These are phyloP conservation scores for Cossypha heuglini DNA, from an alignment of 2,797 vertebrate genomes.

Conservation along the genomic window DNA sequence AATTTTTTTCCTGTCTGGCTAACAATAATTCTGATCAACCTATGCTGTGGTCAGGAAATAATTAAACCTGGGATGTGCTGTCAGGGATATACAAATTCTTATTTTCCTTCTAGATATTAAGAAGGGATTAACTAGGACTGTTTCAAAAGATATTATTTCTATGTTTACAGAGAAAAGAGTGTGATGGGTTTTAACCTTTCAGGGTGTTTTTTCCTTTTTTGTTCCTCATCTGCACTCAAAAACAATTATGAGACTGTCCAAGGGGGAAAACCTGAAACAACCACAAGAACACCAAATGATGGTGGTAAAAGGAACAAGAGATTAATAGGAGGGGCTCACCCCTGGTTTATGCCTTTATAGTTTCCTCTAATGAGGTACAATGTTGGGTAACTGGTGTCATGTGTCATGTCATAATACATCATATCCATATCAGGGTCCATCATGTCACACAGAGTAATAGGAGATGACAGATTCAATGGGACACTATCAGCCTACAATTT, in stretches of 20 bases:
- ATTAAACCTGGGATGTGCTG: constrained; percentile 43
- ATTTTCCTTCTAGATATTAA: constrained; percentile 38
- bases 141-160: constrained; percentile 53
- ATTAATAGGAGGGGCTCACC: constrained; percentile 1
- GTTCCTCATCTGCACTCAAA: not conserved
- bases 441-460: constrained; percentile 51
- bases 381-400: constrained; percentile 67
- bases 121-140: constrained; percentile 34
- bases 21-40: constrained; percentile 41
- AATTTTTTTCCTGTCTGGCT: not conserved
- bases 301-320: constrained; percentile 33
- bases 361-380: constrained; percentile 64
- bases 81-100: constrained; percentile 60
- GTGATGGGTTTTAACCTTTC: not conserved
- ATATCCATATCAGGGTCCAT: constrained; percentile 27
- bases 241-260: constrained; percentile 1
- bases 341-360: not conserved
- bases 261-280: not conserved
- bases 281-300: not conserved
- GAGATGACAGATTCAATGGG: constrained; percentile 56
- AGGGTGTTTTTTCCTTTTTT: not conserved
- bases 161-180: not conserved
- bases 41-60: constrained; percentile 33
- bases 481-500: constrained; percentile 2
- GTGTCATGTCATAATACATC: constrained; percentile 61